Conservation (phyloP, 2,888 invertebrate genomes). For the Chloromyia formosa region DNA sequence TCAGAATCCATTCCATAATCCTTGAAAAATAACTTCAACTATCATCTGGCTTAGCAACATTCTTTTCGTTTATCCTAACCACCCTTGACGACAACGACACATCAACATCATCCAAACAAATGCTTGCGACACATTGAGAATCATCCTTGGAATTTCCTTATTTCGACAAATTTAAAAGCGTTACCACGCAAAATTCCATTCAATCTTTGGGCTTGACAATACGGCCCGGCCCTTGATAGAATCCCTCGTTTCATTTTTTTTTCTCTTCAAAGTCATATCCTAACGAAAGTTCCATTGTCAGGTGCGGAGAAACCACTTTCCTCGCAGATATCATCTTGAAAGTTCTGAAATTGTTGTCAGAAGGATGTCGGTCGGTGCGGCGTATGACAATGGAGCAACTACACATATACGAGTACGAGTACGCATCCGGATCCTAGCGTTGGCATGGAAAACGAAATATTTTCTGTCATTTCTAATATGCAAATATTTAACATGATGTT, state of each 20-base stretch:
- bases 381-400: too few species aligned
- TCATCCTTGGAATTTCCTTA: slow-evolving; percentile 1
- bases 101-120: slow-evolving; percentile 7
- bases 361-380: neutral
- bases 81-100: neutral
- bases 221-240: neutral
- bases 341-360: slow-evolving; percentile 4
- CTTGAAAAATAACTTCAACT: too few species aligned
- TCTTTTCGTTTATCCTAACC: neutral
- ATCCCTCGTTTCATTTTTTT: neutral
- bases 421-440: neutral
- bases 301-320: slow-evolving; percentile 1
- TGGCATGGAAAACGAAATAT: neutral
- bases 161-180: slow-evolving; percentile 7
- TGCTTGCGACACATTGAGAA: neutral
- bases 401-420: too few species aligned
- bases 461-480: slow-evolving; percentile 7
- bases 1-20: too few species aligned
- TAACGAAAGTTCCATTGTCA: neutral
- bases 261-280: neutral
- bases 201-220: neutral
- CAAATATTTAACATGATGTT: slow-evolving; percentile 10
- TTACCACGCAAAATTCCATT: slow-evolving; percentile 4
- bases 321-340: neutral
- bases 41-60: too few species aligned